A percentile compares a stretch with the other conserved stretches of the same genome.
Conservation (phyloP, 2,797 vertebrate genomes). For the Phataginus tricuspis region DNA sequence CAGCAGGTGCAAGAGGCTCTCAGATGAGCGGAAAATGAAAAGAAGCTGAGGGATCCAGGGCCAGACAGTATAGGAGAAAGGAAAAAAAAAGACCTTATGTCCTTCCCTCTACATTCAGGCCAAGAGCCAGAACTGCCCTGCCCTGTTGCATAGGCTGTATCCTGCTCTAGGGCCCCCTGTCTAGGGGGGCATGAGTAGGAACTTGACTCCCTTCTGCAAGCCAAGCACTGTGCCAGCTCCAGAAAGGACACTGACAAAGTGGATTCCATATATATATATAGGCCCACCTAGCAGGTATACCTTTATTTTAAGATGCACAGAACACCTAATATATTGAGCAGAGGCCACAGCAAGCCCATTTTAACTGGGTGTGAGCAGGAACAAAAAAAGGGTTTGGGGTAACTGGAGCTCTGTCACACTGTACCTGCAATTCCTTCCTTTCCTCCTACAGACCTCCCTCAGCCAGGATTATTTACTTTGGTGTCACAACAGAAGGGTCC, state of each 20-base stretch:
- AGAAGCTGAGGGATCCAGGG: neutral
- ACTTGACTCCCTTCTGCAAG: neutral
- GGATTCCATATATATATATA: too few relatives aligned
- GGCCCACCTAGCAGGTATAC: too few relatives aligned
- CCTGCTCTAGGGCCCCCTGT: neutral
- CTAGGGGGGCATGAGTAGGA: neutral
- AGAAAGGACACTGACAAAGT: neutral
- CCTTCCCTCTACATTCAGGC: neutral
- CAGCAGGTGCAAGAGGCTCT: neutral
- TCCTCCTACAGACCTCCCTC: neutral
- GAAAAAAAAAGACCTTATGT: neutral
- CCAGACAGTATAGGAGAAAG: rapidly evolving
- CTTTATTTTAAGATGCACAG: neutral
- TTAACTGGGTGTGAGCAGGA: neutral
- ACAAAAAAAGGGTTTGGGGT: neutral
- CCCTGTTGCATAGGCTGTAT: neutral
- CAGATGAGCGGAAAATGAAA: neutral
- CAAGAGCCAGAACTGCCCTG: neutral
- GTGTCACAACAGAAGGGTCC: neutral
- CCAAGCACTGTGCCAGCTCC: neutral
- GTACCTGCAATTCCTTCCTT: neutral
- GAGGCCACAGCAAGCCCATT: neutral
- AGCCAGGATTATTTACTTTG: neutral
- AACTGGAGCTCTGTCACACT: too few relatives aligned
- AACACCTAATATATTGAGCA: neutral